A percentile compares a stretch with the other conserved stretches of the same genome.
Conservation (phyloP, 2,113 vertebrate genomes). For the Brienomyrus longianalis region DNA sequence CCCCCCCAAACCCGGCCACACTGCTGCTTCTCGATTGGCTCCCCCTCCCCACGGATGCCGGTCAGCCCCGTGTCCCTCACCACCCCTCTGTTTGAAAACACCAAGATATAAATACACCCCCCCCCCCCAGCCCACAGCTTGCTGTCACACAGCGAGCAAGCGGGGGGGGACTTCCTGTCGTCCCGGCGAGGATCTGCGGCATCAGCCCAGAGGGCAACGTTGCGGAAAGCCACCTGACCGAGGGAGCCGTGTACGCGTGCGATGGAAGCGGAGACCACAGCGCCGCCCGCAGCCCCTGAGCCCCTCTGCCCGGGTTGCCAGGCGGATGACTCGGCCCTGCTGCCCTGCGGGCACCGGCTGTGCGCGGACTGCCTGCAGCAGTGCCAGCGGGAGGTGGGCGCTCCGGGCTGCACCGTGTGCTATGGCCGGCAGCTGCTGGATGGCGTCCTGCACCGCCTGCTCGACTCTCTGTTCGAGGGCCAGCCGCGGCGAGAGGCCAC, state of each 20-base stretch:
- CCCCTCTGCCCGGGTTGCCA: slow-evolving; percentile 40
- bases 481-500: slow-evolving; percentile 26
- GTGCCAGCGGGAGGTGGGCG: slow-evolving; percentile 38
- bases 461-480: slow-evolving; percentile 41
- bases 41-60: not conserved
- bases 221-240: not conserved
- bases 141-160: not conserved
- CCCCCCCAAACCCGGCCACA: not conserved
- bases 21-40: not conserved
- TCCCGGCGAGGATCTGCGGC: not conserved
- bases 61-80: not conserved
- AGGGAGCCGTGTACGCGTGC: not conserved
- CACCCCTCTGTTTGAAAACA: not conserved
- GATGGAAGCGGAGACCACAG: not conserved
- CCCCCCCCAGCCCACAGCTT: not conserved
- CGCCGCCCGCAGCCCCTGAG: not conserved
- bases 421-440: slow-evolving; percentile 40
- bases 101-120: not conserved
- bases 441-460: slow-evolving; percentile 31
- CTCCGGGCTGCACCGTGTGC: slow-evolving; percentile 39
- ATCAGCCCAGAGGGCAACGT: not conserved
- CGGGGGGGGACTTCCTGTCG: not conserved
- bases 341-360: slow-evolving; percentile 46
- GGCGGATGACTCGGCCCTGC: slow-evolving; percentile 18
- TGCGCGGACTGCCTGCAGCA: slow-evolving; percentile 37